phyloP scores from a whole-genome alignment of 2,888 invertebrate genomes.

The Amiota mariae region DNA sequence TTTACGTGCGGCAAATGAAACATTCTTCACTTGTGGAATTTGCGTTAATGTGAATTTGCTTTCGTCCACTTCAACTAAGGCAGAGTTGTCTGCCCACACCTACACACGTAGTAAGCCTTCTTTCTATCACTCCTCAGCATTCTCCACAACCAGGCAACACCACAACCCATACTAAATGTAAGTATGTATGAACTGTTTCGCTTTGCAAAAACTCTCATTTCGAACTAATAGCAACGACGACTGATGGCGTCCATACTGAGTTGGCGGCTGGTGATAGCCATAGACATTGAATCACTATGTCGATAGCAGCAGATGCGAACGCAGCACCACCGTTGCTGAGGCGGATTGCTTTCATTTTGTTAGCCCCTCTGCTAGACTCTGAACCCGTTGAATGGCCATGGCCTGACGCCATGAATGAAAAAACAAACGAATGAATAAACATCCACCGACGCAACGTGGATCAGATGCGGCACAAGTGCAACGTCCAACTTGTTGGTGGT shows the following conservation, averaged over 20 bases:
- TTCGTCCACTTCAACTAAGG: constrained; percentile 66
- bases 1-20: constrained; percentile 69
- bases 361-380: constrained; percentile 42
- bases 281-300: constrained; percentile 24
- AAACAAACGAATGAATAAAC: constrained; percentile 13
- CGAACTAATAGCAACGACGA: constrained; percentile 7
- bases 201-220: background rate
- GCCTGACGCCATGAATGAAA: background rate
- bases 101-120: background rate
- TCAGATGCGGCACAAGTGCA: constrained; percentile 63
- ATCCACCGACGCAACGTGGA: constrained; percentile 44
- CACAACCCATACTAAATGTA: background rate
- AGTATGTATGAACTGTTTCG: background rate
- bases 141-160: background rate
- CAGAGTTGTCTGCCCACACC: constrained; percentile 34
- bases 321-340: constrained; percentile 2
- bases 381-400: constrained; percentile 3
- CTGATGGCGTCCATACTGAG: constrained; percentile 7
- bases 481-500: constrained; percentile 39
- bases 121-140: background rate
- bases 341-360: constrained; percentile 54
- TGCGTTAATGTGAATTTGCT: constrained; percentile 64
- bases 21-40: constrained; percentile 68
- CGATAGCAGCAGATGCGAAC: constrained; percentile 29
- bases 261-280: constrained; percentile 15